A percentile compares a stretch with the other conserved stretches of the same genome.
Conservation (phyloP, 2,888 invertebrate genomes). For the Hermodice carunculata region DNA sequence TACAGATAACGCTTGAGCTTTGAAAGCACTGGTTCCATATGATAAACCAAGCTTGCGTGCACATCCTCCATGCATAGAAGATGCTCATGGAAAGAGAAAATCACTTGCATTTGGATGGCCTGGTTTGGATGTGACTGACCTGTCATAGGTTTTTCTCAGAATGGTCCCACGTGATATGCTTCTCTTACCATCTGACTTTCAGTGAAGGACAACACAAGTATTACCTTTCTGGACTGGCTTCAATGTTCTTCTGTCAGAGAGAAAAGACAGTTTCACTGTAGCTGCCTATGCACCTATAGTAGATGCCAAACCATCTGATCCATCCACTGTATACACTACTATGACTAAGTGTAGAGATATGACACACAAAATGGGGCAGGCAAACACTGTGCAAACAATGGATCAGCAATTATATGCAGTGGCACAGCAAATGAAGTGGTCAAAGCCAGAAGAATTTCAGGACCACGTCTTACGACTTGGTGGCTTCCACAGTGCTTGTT, state of each 20-base stretch:
- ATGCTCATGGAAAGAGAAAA: too few species aligned
- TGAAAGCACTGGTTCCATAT: too few species aligned
- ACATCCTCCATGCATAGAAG: too few species aligned
- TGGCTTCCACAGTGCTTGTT: constrained; percentile 7
- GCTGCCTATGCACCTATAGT: constrained; percentile 8
- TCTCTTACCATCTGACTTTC: too few species aligned
- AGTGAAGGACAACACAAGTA: neutral
- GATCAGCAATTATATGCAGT: constrained; percentile 6
- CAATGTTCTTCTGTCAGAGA: neutral
- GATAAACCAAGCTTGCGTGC: too few species aligned
- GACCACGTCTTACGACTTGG: constrained; percentile 1
- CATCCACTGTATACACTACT: neutral
- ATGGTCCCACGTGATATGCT: too few species aligned
- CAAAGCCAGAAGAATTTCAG: neutral
- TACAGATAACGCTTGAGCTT: too few species aligned
- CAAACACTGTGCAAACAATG: constrained; percentile 7
- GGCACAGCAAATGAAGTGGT: constrained; percentile 17
- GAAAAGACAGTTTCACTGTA: neutral
- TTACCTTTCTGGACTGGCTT: constrained; percentile 13
- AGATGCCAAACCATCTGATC: constrained; percentile 14
- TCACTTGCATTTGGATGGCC: too few species aligned
- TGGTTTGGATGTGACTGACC: too few species aligned
- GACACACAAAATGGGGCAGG: neutral
- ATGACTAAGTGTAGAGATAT: constrained; percentile 12
- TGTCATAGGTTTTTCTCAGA: too few species aligned